Conservation (phyloP, 2,113 vertebrate genomes). For the Tringa solitaria region DNA sequence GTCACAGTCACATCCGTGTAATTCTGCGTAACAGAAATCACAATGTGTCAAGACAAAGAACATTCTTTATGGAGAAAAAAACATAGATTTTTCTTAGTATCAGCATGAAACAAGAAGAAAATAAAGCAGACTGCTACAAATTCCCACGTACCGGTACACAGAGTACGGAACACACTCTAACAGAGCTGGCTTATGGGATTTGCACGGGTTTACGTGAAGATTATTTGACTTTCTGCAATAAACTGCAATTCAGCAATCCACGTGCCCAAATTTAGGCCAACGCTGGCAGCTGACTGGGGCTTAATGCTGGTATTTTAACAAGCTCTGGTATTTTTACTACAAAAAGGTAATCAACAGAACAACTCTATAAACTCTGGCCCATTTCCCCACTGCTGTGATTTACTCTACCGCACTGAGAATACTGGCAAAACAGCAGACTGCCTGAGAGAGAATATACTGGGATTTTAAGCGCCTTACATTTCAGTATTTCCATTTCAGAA, state of each 20-base stretch:
- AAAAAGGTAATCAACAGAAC: not conserved
- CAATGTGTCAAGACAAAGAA: not conserved
- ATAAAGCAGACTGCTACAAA: not conserved
- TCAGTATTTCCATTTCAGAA: not conserved
- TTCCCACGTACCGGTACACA: not conserved
- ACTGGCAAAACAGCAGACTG: not conserved
- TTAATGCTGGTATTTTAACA: not conserved
- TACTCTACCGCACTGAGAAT: not conserved
- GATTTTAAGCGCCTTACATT: not conserved
- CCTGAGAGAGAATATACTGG: not conserved
- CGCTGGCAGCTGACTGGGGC: not conserved
- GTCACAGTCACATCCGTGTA: not conserved
- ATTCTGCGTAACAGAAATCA: not conserved
- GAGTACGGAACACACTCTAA: not conserved
- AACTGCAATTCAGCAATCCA: not conserved
- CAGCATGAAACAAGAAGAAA: not conserved
- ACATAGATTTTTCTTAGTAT: not conserved
- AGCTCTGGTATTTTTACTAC: not conserved
- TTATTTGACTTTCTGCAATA: not conserved
- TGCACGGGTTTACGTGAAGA: not conserved
- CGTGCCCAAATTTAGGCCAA: not conserved
- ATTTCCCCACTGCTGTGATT: not conserved
- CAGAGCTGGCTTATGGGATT: not conserved
- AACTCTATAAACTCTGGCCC: not conserved
- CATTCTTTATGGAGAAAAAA: not conserved